Evolutionary conservation across 1,140 invertebrate genomes (phyloP).

Genomic region (Vanessa atalanta): DNA sequence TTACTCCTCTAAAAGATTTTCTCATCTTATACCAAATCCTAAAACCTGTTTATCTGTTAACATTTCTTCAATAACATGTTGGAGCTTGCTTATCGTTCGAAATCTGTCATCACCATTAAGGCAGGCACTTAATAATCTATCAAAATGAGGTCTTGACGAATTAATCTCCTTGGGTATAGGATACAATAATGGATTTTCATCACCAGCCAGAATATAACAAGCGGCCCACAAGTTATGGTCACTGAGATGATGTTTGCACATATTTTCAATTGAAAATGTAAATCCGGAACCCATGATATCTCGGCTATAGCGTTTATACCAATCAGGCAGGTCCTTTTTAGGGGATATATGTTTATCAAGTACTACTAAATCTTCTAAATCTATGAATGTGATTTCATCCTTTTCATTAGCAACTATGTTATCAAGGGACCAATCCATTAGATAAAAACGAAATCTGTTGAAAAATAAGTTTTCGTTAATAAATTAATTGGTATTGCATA

Average conservation of each 20-base stretch:
- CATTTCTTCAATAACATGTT: conserved; percentile 67
- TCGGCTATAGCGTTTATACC: conserved; percentile 65
- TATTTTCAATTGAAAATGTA: conserved; percentile 68
- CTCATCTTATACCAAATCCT: conserved; percentile 57
- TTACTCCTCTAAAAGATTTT: neutral
- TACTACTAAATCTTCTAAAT: conserved; percentile 70
- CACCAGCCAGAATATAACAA: conserved; percentile 66
- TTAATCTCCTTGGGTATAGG: conserved; percentile 66
- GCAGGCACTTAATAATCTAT: conserved; percentile 57
- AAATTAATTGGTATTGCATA: neutral
- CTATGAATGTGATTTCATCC: conserved; percentile 69
- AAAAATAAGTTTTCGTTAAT: neutral
- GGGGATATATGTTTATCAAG: conserved; percentile 72
- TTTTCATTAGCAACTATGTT: conserved; percentile 73
- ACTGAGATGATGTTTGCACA: conserved; percentile 73
- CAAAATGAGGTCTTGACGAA: conserved; percentile 57
- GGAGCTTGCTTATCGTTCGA: conserved; percentile 58
- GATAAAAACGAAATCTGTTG: conserved; percentile 73
- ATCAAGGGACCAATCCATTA: conserved; percentile 76
- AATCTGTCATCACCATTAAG: conserved; percentile 66
- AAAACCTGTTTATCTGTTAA: conserved; percentile 60
- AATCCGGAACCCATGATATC: conserved; percentile 60
- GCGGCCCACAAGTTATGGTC: conserved; percentile 75
- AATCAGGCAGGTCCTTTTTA: conserved; percentile 58
- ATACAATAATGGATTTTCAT: conserved; percentile 62